A percentile compares a stretch with the other conserved stretches of the same genome.
phyloP scores from a whole-genome alignment of 1,140 invertebrate species.

The Drosophila takahashii region DNA sequence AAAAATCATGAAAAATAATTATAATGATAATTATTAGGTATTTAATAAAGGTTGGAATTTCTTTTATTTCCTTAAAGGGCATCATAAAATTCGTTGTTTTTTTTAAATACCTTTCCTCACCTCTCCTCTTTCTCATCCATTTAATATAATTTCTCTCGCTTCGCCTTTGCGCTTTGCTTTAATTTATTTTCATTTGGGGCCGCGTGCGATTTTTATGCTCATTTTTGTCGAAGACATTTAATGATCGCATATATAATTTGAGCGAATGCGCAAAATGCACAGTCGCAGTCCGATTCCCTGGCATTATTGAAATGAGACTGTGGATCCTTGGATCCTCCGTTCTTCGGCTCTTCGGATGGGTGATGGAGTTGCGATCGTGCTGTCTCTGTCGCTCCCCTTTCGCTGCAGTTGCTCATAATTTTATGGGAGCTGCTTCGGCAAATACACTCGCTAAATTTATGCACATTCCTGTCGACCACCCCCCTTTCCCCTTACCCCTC shows the following conservation, averaged over 20 bases:
- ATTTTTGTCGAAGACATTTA: slow-evolving; percentile 84
- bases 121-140: slow-evolving; percentile 3
- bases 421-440: slow-evolving; percentile 64
- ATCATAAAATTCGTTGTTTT: background rate
- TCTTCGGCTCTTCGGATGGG: slow-evolving; percentile 1
- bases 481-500: no score
- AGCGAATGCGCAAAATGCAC: slow-evolving; percentile 68
- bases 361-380: slow-evolving; percentile 24
- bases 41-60: no score
- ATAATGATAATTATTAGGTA: no score
- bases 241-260: slow-evolving; percentile 84
- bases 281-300: slow-evolving; percentile 19
- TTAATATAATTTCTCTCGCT: slow-evolving; percentile 35
- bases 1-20: no score
- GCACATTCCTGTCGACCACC: slow-evolving; percentile 69
- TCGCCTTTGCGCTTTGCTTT: slow-evolving; percentile 64
- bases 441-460: slow-evolving; percentile 81
- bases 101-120: background rate
- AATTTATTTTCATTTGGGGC: slow-evolving; percentile 80
- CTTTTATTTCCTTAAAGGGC: slow-evolving; percentile 4
- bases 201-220: slow-evolving; percentile 80
- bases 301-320: slow-evolving; percentile 19
- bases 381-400: slow-evolving; percentile 13
- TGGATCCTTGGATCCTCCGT: slow-evolving; percentile 1
- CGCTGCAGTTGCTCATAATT: slow-evolving; percentile 74